These are phyloP conservation scores for Clytia hemisphaerica DNA, from an alignment of 30 jellyfish, hydroid and myxozoan species.

Conservation along the genomic window DNA sequence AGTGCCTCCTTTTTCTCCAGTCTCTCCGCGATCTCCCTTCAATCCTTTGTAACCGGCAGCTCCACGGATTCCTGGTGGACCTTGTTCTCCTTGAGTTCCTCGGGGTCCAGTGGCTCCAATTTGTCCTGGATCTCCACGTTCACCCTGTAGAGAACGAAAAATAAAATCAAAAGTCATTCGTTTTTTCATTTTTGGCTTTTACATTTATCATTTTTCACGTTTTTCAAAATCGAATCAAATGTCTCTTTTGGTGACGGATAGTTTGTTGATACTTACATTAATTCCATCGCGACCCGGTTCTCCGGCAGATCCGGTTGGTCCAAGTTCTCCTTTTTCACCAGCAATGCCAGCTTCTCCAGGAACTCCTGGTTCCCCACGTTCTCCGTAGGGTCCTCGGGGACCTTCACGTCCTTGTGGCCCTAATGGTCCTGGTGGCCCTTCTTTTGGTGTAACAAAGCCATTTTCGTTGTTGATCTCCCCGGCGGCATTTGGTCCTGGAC, in stretches of 20 bases:
- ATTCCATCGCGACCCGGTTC: slow-evolving; percentile 32
- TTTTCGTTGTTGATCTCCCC: not conserved
- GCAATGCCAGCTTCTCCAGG: slow-evolving; percentile 17
- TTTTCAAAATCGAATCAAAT: too few species aligned
- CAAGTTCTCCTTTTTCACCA: slow-evolving; percentile 22
- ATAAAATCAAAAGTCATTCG: not conserved
- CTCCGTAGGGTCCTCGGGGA: slow-evolving; percentile 54
- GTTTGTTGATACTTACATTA: slow-evolving; percentile 8
- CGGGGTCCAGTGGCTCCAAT: slow-evolving; percentile 29
- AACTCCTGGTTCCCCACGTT: slow-evolving; percentile 44
- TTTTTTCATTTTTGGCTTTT: too few species aligned
- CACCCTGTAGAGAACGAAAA: slow-evolving; percentile 32
- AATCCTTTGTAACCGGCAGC: slow-evolving; percentile 41
- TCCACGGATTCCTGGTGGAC: slow-evolving; percentile 34
- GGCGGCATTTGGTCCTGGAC: slow-evolving; percentile 48
- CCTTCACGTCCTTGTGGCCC: slow-evolving; percentile 44
- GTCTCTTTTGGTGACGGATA: not conserved
- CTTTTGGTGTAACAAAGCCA: slow-evolving; percentile 13
- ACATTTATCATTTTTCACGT: too few species aligned
- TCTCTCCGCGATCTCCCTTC: slow-evolving; percentile 41
- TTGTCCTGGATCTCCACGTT: slow-evolving; percentile 46
- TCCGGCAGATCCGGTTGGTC: slow-evolving; percentile 34
- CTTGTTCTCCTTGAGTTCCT: slow-evolving; percentile 48
- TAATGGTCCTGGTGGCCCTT: slow-evolving; percentile 40
- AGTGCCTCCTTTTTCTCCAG: slow-evolving; percentile 46